A percentile compares a stretch with the other conserved stretches of the same genome.
Evolutionary conservation across 1,140 invertebrate genomes (phyloP).

Genomic region (Neodiprion virginianus): DNA sequence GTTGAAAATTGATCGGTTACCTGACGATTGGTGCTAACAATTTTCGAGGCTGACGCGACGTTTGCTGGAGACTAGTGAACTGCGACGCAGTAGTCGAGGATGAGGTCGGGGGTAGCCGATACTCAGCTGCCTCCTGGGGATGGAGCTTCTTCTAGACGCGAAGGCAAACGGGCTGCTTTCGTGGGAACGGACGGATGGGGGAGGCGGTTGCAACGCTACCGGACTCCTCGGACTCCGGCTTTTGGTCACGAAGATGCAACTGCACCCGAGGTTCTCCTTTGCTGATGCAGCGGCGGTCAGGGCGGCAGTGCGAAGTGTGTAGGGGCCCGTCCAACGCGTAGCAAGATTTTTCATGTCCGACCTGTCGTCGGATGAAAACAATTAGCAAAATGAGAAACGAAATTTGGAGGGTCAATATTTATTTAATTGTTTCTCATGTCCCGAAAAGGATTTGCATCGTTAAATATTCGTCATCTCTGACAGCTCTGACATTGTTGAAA

Average conservation of each 20-base stretch:
- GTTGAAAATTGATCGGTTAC: constrained; percentile 21
- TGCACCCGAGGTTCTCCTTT: constrained; percentile 22
- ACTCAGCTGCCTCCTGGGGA: constrained; percentile 24
- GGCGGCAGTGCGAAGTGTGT: constrained; percentile 63
- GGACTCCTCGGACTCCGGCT: constrained; percentile 11
- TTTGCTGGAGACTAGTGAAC: constrained; percentile 50
- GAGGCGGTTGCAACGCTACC: constrained; percentile 47
- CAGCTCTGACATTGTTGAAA: too few relatives aligned
- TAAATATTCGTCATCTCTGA: too few relatives aligned
- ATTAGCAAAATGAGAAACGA: not conserved
- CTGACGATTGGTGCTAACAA: constrained; percentile 60
- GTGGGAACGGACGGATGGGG: constrained; percentile 58
- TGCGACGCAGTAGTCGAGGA: constrained; percentile 41
- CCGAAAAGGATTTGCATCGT: not conserved
- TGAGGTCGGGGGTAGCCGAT: constrained; percentile 25
- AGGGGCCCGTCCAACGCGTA: constrained; percentile 62
- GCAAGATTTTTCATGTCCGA: constrained; percentile 65
- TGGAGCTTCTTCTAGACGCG: not conserved
- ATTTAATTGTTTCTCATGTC: not conserved
- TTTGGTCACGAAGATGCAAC: constrained; percentile 19
- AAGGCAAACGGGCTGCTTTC: constrained; percentile 44
- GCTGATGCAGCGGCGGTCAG: constrained; percentile 33
- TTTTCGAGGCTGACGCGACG: constrained; percentile 56
- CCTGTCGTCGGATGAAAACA: constrained; percentile 34
- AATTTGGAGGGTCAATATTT: not conserved